phyloP scores from a whole-genome alignment of 2,797 vertebrate genomes.

The Sarcoramphus papa region DNA sequence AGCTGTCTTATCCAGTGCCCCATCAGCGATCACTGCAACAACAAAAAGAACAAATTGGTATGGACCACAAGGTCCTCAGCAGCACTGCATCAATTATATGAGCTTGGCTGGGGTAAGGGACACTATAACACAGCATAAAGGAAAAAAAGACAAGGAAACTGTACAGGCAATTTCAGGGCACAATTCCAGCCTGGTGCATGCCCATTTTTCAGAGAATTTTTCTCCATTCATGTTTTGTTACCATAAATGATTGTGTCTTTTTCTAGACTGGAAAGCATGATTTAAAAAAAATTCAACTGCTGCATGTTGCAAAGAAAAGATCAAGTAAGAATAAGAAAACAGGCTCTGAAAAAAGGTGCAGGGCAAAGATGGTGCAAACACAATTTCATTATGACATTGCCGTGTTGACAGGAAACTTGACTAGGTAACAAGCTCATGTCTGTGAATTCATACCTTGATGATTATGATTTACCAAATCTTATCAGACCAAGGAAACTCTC shows the following conservation, averaged over 20 bases:
- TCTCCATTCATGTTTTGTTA: neutral
- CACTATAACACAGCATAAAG: rapidly evolving
- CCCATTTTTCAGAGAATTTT: neutral
- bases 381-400: neutral
- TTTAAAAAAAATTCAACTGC: neutral
- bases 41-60: neutral
- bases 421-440: neutral
- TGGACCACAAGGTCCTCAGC: neutral
- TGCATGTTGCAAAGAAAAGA: neutral
- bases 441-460: neutral
- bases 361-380: neutral
- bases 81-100: neutral
- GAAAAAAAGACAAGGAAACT: neutral
- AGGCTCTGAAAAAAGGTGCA: neutral
- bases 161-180: neutral
- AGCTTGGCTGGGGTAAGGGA: neutral
- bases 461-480: neutral
- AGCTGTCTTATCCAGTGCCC: constrained; percentile 73
- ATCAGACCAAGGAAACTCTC: neutral
- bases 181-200: neutral
- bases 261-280: neutral
- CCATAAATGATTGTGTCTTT: neutral
- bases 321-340: neutral
- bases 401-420: neutral
- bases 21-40: constrained; percentile 78